phyloP scores from a whole-genome alignment of 2,797 vertebrate species.

The Vespertilio murinus region DNA sequence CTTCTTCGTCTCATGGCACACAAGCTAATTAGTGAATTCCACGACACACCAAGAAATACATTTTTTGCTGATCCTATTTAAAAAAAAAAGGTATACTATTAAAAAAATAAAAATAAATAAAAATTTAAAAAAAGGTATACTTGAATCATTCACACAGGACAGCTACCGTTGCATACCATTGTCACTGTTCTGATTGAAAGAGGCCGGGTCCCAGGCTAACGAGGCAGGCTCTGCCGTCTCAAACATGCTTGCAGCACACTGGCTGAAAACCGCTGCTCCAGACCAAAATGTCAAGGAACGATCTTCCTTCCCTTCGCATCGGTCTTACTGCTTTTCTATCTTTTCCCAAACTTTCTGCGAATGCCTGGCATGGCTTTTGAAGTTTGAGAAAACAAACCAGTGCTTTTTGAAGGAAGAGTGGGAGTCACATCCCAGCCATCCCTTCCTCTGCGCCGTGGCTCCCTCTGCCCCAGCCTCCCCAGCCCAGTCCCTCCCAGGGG shows the following conservation, averaged over 20 bases:
- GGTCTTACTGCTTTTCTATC: accelerated
- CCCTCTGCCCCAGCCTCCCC: not conserved
- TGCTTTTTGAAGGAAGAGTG: accelerated
- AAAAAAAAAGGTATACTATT: too few relatives aligned
- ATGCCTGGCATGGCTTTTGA: not conserved
- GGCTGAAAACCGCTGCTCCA: not conserved
- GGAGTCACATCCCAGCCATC: too few relatives aligned
- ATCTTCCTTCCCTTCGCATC: not conserved
- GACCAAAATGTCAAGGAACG: accelerated
- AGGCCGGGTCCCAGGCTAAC: not conserved
- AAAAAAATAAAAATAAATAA: too few relatives aligned
- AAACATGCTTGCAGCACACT: not conserved
- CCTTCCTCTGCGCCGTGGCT: not conserved
- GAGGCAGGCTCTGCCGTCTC: not conserved
- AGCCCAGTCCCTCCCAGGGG: accelerated
- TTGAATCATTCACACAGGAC: not conserved
- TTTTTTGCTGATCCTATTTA: not conserved
- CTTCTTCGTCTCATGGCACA: too few relatives aligned
- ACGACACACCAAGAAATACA: not conserved
- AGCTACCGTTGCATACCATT: not conserved
- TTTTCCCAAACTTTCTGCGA: not conserved
- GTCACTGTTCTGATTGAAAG: accelerated
- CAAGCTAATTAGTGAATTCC: not conserved
- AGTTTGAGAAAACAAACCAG: not conserved
- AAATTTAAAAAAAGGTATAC: too few relatives aligned